Percentiles rank a stretch among this genome's conserved stretches.
These are phyloP conservation scores for Lacerta agilis DNA, from an alignment of 2,797 vertebrate genomes.

Conservation along the genomic window DNA sequence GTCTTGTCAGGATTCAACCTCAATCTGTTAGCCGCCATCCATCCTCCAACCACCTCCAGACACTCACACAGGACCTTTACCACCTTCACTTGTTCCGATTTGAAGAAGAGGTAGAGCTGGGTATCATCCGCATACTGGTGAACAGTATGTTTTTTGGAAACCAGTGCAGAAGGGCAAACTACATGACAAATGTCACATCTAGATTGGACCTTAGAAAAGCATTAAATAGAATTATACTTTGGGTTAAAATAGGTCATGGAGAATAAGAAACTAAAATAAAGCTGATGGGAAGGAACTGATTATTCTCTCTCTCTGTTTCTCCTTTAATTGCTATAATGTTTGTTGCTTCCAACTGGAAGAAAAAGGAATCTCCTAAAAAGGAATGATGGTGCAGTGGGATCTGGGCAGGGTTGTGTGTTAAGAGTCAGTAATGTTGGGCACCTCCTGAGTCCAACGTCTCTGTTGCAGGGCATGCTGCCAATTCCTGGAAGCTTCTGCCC, in stretches of 20 bases:
- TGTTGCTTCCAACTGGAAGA: background rate
- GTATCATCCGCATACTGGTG: too few species aligned
- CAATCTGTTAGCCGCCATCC: background rate
- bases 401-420: background rate
- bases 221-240: background rate
- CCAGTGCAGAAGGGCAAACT: background rate
- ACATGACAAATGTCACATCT: background rate
- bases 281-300: constrained; percentile 10
- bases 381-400: background rate
- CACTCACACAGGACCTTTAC: too few species aligned
- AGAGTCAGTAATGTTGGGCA: background rate
- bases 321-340: background rate
- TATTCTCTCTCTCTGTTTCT: background rate
- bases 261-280: background rate
- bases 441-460: background rate
- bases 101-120: too few species aligned
- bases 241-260: constrained; percentile 2
- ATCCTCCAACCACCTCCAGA: background rate
- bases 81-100: too few species aligned
- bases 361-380: background rate
- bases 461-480: background rate
- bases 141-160: background rate
- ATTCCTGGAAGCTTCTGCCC: background rate
- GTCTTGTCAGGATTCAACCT: too few species aligned
- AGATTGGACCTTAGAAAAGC: background rate